Evolutionary conservation across 2,797 vertebrate species (phyloP), one percentile per base, ranked within the genome.

Genomic region (Amniataba percoides): DNA sequence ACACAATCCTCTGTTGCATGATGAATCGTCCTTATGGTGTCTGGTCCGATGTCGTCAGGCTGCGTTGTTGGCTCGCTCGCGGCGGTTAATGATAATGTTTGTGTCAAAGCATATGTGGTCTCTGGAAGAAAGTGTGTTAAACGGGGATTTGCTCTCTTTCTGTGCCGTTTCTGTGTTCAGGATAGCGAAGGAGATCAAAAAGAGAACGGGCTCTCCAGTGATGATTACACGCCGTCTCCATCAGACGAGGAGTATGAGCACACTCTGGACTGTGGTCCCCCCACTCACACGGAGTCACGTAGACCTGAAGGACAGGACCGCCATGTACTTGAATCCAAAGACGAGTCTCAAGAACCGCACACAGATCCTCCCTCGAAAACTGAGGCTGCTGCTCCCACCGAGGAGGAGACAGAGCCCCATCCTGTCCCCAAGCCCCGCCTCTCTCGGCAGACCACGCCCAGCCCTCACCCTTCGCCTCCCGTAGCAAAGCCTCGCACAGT

Each of bases 401-500:
- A 72, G 46, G 88, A 81, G 36, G 76, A 85, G 39, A 23, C 70
- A 0, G 5, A 10, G 1, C 19, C 63, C 3, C 27, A 3, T 59
- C 93, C 95, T 0, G 82, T 93, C 55, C 94, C 95, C 5, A 91
- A 91, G 46, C 93, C 92, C 15, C 93, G 94, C 14, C 0, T 34
- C 8, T 92, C 88, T n/a, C 71, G 57, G 34, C 66, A 83, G 61
- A 39, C 42, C 21, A 14, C 79, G 0, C 81, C 89, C 49, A 82
- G 61, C 79, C 74, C 72, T n/a, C 73, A 82, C 49, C 48, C 71
- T 25, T 81, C 85, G 6, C 75, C 84, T 10, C 94, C 95, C 0
- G 68, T 87, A 10, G 91, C 93, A 3, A 96, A 94, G 85, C 95
- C 95, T 52, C 93, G 95, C 42, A 85, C 70, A 0, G 15, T 95